Evolutionary conservation across 1,140 invertebrate species (phyloP).

Genomic region (Drosophila nasuta): DNA sequence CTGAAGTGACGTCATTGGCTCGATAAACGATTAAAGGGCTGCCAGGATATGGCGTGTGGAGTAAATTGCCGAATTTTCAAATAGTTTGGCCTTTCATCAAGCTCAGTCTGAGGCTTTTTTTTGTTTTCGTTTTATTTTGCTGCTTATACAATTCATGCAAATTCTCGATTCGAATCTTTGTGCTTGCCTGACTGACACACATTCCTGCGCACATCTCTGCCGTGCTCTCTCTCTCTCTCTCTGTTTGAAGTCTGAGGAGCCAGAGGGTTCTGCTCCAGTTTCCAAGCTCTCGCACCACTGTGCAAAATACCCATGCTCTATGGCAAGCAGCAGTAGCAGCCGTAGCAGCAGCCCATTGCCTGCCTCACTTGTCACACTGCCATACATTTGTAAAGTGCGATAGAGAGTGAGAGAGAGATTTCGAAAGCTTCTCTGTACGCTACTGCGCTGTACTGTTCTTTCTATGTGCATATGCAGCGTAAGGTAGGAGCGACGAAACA

Average conservation of each 20-base stretch:
- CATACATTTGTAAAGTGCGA: constrained; percentile 65
- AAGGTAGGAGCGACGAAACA: constrained; percentile 58
- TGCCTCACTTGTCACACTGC: constrained; percentile 76
- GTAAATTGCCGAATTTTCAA: constrained; percentile 37
- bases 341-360: constrained; percentile 37
- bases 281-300: constrained; percentile 63
- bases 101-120: constrained; percentile 20
- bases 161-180: constrained; percentile 48
- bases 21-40: constrained; percentile 62
- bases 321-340: not conserved
- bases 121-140: constrained; percentile 55
- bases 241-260: not conserved
- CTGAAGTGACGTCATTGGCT: constrained; percentile 67
- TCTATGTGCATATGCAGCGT: constrained; percentile 26
- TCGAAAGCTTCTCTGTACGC: constrained; percentile 58
- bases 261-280: constrained; percentile 66
- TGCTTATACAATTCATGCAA: constrained; percentile 77
- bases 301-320: constrained; percentile 6
- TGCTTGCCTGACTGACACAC: constrained; percentile 54
- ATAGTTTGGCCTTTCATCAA: constrained; percentile 56
- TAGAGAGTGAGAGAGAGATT: constrained; percentile 50
- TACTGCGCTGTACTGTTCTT: constrained; percentile 20
- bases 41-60: constrained; percentile 18
- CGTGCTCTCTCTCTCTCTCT: constrained; percentile 26
- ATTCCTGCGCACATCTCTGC: constrained; percentile 52